Percentiles rank a stretch among this genome's conserved stretches.
These are phyloP conservation scores for Cheirogaleus medius DNA, from an alignment of 2,113 vertebrate species.

Conservation along the genomic window DNA sequence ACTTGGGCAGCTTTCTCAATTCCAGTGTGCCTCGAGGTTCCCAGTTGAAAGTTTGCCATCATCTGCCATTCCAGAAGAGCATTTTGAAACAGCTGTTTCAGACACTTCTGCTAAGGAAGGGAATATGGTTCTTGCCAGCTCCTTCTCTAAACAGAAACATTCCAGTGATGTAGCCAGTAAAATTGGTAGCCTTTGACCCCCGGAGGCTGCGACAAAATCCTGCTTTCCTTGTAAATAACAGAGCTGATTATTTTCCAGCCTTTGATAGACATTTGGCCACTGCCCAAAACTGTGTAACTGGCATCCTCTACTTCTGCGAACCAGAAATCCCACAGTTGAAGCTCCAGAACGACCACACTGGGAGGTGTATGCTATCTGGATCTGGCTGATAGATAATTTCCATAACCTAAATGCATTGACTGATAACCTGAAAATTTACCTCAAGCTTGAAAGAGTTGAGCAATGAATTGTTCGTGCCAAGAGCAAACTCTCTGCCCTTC, in stretches of 20 bases:
- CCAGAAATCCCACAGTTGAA: not conserved
- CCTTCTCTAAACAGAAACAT: not conserved
- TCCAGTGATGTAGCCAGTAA: not conserved
- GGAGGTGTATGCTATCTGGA: not conserved
- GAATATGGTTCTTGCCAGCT: not conserved
- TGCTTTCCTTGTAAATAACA: not conserved
- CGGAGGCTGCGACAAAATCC: not conserved
- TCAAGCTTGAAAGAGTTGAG: conserved; percentile 41
- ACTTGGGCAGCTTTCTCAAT: not conserved
- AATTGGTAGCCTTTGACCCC: not conserved
- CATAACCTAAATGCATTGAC: conserved; percentile 63
- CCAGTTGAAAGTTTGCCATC: not conserved
- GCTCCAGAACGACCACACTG: not conserved
- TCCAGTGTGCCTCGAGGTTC: not conserved
- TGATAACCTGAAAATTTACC: conserved; percentile 32
- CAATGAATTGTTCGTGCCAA: conserved; percentile 53
- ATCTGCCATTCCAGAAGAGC: not conserved
- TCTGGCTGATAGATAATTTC: conserved; percentile 60
- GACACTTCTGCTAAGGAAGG: not conserved
- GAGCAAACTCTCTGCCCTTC: not conserved
- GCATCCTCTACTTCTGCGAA: not conserved
- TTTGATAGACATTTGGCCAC: conserved; percentile 26
- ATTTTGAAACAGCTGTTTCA: not conserved
- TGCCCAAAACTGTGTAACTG: not conserved
- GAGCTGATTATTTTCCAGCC: not conserved